These are phyloP conservation scores for Mionectes macconnelli DNA, from an alignment of 2,113 vertebrate genomes.

Conservation along the genomic window DNA sequence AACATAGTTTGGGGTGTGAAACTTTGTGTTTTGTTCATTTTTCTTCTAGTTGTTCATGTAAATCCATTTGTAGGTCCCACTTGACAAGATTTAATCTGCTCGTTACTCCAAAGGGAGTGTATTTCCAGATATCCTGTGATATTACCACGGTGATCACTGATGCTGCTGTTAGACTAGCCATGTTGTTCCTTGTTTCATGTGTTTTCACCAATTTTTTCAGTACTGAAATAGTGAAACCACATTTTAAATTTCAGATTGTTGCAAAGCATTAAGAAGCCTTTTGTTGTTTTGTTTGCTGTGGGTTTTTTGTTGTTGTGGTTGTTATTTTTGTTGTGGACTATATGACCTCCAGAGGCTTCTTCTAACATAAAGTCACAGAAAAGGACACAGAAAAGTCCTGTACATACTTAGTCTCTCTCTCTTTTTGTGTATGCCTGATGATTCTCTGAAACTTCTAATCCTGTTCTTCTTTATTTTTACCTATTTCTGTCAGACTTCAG, in stretches of 20 bases:
- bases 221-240: background rate
- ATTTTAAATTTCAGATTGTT: background rate
- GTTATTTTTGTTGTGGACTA: background rate
- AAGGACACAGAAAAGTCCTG: background rate
- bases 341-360: background rate
- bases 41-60: background rate
- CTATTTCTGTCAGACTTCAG: background rate
- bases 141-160: background rate
- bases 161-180: background rate
- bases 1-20: background rate
- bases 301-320: background rate
- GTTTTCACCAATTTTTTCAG: background rate
- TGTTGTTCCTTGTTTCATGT: background rate
- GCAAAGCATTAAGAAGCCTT: background rate
- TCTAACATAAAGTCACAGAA: background rate
- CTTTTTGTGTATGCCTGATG: background rate
- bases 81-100: background rate
- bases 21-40: background rate
- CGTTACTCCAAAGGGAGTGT: background rate
- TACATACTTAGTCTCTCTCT: background rate
- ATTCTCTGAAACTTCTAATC: background rate
- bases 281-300: fast-evolving
- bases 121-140: background rate
- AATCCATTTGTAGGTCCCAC: background rate
- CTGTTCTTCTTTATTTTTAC: background rate